Evolutionary conservation across 2,888 invertebrate species (phyloP), one percentile per base, ranked within the genome.

Genomic region (Hirtodrosophila trivittata): DNA sequence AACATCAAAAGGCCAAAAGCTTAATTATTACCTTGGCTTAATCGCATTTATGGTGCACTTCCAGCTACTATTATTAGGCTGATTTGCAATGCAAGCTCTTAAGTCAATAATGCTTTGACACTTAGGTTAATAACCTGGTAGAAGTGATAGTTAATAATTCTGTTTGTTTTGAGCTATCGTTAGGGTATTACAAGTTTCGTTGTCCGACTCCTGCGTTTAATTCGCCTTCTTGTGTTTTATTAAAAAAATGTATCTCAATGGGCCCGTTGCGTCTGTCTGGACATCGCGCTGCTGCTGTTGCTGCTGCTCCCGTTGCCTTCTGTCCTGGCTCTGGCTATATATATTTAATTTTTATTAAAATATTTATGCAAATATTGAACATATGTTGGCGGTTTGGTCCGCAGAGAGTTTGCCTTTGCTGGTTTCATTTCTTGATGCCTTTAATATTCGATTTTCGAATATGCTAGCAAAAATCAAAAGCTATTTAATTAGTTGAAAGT

Each of bases 271-370:
- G 33, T 57, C 62, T 70, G 66, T 74, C 76, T 71, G 83, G 68
- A 45, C 51, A 59, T 41, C 14, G 46, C 26, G 42, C 32, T 16
- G 28, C 25, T 46, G 42, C 28, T 47, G 39, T n/a, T 32, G 37
- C 12, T 35, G 56, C 35, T 43, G 28, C 41, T 18, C 50, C 39
- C 5, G 32, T 32, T 59, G 45, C 30, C 14, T 37, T 33, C 21
- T 39, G 47, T 47, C 54, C 50, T 52, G 63, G 57, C 26, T 18
- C 21, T 8, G 3, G 8, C 25, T 13, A 83, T 86, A 80, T 71
- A 75, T 80, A 86, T 82, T 86, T 86, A 82, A 82, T 86, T 83
- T 77, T 83, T 86, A 84, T 82, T 84, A 86, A 82, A 86, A 86
- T 83, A 82, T 82, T 82, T 82, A 86, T 82, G 86, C 77, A 86